Evolutionary conservation across 1,140 invertebrate genomes (phyloP).

Genomic region (Kradibia gibbosae): DNA sequence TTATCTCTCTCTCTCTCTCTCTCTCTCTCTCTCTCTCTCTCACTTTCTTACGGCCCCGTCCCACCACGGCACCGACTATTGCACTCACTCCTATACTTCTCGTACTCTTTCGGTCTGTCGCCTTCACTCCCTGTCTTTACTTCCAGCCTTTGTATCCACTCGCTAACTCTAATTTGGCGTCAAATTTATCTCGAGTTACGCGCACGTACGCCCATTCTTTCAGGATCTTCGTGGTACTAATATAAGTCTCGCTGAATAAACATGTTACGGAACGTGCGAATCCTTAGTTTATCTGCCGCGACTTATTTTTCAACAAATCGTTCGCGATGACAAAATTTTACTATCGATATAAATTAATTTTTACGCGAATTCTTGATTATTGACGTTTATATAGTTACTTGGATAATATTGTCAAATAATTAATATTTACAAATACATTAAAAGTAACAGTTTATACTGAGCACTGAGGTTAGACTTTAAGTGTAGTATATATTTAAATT

Average conservation of each 20-base stretch:
- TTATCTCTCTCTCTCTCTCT: background rate
- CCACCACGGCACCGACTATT: background rate
- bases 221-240: background rate
- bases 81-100: background rate
- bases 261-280: background rate
- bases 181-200: slow-evolving; percentile 14
- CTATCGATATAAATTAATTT: background rate
- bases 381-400: no score
- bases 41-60: no score
- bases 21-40: background rate
- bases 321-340: background rate
- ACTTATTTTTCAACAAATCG: background rate
- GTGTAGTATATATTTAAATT: no score
- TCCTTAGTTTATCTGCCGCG: background rate
- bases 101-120: no score
- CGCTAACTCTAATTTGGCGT: no score
- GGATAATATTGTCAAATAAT: no score
- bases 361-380: background rate
- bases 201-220: background rate
- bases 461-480: no score
- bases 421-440: no score
- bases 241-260: background rate
- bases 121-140: no score
- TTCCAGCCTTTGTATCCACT: no score
- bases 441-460: no score